phyloP scores from a whole-genome alignment of 1,140 invertebrate genomes.

The Orchestia grillus region DNA sequence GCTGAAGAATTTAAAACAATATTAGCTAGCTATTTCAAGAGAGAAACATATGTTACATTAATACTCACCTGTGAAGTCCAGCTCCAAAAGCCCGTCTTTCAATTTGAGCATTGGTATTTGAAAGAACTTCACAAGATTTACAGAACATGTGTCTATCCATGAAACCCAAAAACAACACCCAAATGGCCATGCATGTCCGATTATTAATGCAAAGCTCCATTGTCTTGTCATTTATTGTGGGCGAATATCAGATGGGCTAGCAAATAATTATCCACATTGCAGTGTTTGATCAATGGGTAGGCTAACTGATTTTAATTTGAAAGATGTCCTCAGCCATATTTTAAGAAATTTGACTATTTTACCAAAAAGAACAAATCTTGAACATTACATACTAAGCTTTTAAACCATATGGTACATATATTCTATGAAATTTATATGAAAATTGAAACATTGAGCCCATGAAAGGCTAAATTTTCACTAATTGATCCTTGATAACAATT shows the following conservation, averaged over 20 bases:
- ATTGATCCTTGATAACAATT: not conserved
- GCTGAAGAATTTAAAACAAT: too few species aligned
- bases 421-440: not conserved
- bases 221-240: not conserved
- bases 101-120: slow-evolving; percentile 28
- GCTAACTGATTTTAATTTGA: not conserved
- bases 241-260: not conserved
- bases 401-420: not conserved
- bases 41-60: too few species aligned
- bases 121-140: slow-evolving; percentile 11
- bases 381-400: not conserved
- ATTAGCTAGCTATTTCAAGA: too few species aligned
- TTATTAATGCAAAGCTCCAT: not conserved
- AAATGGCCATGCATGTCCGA: not conserved
- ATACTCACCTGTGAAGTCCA: slow-evolving; percentile 29
- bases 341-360: not conserved
- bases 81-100: slow-evolving; percentile 32
- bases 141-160: not conserved
- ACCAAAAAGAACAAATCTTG: too few species aligned
- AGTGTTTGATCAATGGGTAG: not conserved
- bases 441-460: not conserved
- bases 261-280: not conserved
- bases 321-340: not conserved
- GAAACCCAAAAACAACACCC: not conserved
- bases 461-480: not conserved